Base-by-base conservation (phyloP, 2,888 invertebrate species). In the Andrena praecox region DNA sequence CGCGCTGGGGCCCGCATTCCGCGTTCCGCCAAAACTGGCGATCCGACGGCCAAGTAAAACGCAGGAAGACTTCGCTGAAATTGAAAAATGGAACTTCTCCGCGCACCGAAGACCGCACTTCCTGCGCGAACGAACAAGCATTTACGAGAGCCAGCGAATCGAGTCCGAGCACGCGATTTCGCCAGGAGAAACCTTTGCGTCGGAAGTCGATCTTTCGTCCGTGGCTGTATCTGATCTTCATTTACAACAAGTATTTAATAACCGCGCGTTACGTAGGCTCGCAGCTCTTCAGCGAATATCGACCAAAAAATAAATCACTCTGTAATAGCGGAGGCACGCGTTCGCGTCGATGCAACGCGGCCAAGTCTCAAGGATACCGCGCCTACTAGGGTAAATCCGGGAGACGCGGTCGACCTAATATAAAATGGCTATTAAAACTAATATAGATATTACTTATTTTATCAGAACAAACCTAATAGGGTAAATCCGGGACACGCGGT, bases 371-470 rank as follows among this genome's bases (percentile, higher is more conserved):
- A 79, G 69, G 52, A 70, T 56, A 29, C 16, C 27, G 60, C 56
- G 33, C 54, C 48, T 79, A 83, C 80, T 80, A 20, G 0, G 20
- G 20, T 20, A n/a, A n/a, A n/a, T n/a, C n/a, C n/a, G n/a, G n/a
- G n/a, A n/a, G n/a, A n/a, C n/a, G n/a, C n/a, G n/a, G n/a, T n/a
- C n/a, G n/a, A n/a, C n/a, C n/a, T n/a, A n/a, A n/a, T n/a, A n/a
- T n/a, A n/a, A n/a, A n/a, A n/a, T n/a, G n/a, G n/a, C n/a, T n/a
- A n/a, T n/a, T n/a, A n/a, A n/a, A n/a, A n/a, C n/a, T n/a, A n/a
- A n/a, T n/a, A n/a, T n/a, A n/a, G n/a, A n/a, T n/a, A n/a, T n/a
- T n/a, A n/a, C n/a, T n/a, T n/a, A n/a, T n/a, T n/a, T n/a, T n/a
- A n/a, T n/a, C n/a, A n/a, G n/a, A n/a, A n/a, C n/a, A n/a, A n/a